Base-by-base conservation (phyloP, 2,888 invertebrate species). In the Pristionchus fissidentatus region DNA sequence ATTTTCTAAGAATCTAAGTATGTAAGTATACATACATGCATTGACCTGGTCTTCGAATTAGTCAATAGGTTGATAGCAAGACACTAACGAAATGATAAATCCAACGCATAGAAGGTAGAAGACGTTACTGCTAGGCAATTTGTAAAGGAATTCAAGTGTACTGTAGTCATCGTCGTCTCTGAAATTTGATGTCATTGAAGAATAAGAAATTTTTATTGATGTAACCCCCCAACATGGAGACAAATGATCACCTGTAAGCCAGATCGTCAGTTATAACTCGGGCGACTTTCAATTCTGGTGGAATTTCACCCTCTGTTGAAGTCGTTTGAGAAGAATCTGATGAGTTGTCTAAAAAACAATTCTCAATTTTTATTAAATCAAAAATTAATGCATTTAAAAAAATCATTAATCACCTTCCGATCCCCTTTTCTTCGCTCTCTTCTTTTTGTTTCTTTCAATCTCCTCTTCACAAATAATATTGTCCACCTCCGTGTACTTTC, bases 121-220 rank as follows among this genome's bases (percentile, higher is more conserved):
- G 38, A 66, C n/a, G 22, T 66, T 66, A 29, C 66, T 66, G 22
- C 38, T 35, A 5, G 66, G 66, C 4, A 66, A 41, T 22, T 38
- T 38, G 38, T 10, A 10, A 41, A 66, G 35, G 66, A 66, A 66
- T n/a, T 66, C 66, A 15, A 38, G 8, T 66, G 66, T 35, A 66
- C 22, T 38, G 38, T 66, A 66, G 66, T 66, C 66, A 29, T 66
- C 66, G 66, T 66, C 66, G 66, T 66, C 66, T 15, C 66, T 66
- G 66, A 7, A 22, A 29, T 26, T n/a, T 26, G 10, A 52, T 52
- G n/a, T n/a, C n/a, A n/a, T n/a, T n/a, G n/a, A n/a, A n/a, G n/a
- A n/a, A n/a, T n/a, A n/a, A n/a, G n/a, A n/a, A n/a, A n/a, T n/a
- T n/a, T n/a, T 62, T 7, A 19, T 22, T 38, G 38, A 62, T 62